Evolutionary conservation across 2,888 invertebrate genomes (phyloP).

Genomic region (Troides helena): DNA sequence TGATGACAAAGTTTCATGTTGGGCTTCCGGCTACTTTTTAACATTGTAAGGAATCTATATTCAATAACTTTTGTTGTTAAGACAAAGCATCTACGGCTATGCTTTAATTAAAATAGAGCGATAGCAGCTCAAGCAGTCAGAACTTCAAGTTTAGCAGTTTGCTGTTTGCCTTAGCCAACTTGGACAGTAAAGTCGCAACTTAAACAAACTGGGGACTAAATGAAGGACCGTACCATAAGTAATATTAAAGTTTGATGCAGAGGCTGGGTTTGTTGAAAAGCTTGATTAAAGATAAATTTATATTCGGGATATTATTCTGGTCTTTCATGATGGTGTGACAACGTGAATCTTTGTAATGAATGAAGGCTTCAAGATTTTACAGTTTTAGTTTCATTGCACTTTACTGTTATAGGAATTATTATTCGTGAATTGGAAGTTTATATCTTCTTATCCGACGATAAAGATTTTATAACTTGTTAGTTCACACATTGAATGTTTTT

Average conservation of each 20-base stretch:
- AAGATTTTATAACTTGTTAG: too few relatives aligned
- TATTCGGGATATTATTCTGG: constrained; percentile 13
- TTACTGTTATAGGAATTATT: too few relatives aligned
- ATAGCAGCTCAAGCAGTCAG: constrained; percentile 32
- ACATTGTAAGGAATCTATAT: not conserved
- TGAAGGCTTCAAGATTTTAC: not conserved
- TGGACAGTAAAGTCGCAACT: constrained; percentile 68
- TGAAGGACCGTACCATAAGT: constrained; percentile 45
- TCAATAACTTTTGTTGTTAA: not conserved
- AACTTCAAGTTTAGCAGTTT: constrained; percentile 59
- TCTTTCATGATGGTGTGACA: not conserved
- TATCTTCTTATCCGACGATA: too few relatives aligned
- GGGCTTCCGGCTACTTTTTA: not conserved
- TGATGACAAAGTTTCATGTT: not conserved
- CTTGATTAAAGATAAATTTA: constrained; percentile 26
- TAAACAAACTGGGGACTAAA: constrained; percentile 57
- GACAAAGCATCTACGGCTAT: constrained; percentile 34
- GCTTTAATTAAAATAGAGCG: constrained; percentile 69
- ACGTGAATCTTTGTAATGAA: not conserved
- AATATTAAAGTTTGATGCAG: constrained; percentile 59
- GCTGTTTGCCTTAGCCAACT: constrained; percentile 71
- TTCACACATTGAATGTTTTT: too few relatives aligned
- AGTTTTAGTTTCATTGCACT: too few relatives aligned
- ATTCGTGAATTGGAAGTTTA: too few relatives aligned
- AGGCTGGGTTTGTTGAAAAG: constrained; percentile 46